These are phyloP conservation scores for Harlomillsia oculata DNA, from an alignment of 1,140 invertebrate species.

Conservation along the genomic window DNA sequence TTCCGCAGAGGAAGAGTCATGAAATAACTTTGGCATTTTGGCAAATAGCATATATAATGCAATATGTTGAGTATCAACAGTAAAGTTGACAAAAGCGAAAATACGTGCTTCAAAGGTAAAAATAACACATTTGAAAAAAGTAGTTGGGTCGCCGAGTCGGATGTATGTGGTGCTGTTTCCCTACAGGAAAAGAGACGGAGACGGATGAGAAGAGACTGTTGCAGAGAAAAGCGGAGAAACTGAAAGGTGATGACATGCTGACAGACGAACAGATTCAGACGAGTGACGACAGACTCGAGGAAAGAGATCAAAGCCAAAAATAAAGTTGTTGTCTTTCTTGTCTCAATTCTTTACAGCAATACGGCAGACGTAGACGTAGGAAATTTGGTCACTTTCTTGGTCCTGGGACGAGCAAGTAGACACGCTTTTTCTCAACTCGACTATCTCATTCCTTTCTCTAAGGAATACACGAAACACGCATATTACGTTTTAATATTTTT, in stretches of 20 bases:
- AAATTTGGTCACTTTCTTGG: not conserved
- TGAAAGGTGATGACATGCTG: conserved; percentile 31
- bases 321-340: not conserved
- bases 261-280: no score
- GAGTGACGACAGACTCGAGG: no score
- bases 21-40: not conserved
- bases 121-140: no score
- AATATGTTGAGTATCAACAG: not conserved
- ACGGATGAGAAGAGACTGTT: not conserved
- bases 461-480: no score
- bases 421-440: not conserved
- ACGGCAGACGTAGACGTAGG: not conserved
- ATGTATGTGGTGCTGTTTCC: not conserved
- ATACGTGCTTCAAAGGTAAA: no score
- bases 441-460: not conserved
- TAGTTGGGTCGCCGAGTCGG: not conserved
- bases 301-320: no score
- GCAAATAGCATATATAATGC: not conserved
- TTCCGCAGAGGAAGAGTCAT: no score
- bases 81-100: not conserved
- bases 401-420: not conserved
- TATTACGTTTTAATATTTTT: no score
- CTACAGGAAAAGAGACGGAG: not conserved
- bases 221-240: not conserved
- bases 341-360: no score